Percentiles rank a stretch among this genome's conserved stretches.
Conservation (phyloP, 2,797 vertebrate species). For the Tokudaia tokunoshimensis region DNA sequence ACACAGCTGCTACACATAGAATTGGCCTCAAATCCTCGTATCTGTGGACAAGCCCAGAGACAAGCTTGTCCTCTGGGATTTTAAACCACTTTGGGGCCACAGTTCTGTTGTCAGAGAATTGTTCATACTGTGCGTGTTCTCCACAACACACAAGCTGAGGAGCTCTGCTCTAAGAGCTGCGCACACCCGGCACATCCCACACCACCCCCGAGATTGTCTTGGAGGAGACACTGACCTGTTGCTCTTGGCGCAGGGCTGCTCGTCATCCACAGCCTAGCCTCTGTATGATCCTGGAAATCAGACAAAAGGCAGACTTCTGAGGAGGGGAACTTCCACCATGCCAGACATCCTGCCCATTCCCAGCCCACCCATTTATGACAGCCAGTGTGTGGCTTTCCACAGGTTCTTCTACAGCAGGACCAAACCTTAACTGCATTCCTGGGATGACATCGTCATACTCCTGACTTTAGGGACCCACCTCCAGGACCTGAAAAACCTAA, state of each 20-base stretch:
- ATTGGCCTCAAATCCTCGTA: not conserved
- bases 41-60: not conserved
- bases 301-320: not conserved
- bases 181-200: not conserved
- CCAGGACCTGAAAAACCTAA: conserved; percentile 9
- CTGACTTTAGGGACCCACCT: conserved; percentile 40
- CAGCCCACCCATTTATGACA: not conserved
- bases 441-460: conserved; percentile 42
- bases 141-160: not conserved
- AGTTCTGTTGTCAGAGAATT: fast-evolving
- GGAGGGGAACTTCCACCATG: not conserved
- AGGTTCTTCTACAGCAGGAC: not conserved
- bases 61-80: not conserved
- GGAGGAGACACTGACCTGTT: conserved; percentile 52
- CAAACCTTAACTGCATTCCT: conserved; percentile 52
- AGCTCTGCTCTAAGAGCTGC: not conserved
- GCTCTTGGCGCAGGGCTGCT: not conserved
- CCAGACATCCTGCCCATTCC: not conserved
- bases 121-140: not conserved
- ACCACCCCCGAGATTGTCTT: fast-evolving
- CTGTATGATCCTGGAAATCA: not conserved
- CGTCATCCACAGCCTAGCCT: not conserved
- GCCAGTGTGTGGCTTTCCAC: not conserved
- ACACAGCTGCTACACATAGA: not conserved
- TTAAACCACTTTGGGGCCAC: not conserved